phyloP scores from a whole-genome alignment of 2,888 invertebrate species.

The Rosalia funebris region DNA sequence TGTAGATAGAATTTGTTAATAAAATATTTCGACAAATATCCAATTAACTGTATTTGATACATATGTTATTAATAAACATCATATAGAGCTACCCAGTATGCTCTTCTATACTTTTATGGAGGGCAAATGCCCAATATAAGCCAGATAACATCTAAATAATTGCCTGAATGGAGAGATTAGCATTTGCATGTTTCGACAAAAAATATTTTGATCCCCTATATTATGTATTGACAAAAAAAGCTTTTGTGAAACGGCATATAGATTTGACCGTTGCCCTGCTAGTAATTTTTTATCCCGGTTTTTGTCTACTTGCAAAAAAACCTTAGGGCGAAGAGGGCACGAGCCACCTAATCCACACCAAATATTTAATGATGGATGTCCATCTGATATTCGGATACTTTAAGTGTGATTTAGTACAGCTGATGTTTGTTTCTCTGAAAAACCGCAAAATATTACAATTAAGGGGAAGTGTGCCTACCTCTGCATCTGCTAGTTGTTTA shows the following conservation, averaged over 20 bases:
- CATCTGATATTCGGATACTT: conserved; percentile 29
- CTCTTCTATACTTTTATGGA: too few species aligned
- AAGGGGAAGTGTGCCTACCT: conserved; percentile 5
- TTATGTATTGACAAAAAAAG: conserved; percentile 47
- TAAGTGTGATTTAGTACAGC: conserved; percentile 31
- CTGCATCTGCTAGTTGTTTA: conserved; percentile 17
- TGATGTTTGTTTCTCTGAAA: conserved; percentile 33
- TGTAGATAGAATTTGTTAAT: too few species aligned
- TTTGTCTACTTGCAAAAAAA: conserved; percentile 41
- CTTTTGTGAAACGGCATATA: conserved; percentile 49
- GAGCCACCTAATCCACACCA: conserved; percentile 42
- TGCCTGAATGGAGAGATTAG: conserved; percentile 53
- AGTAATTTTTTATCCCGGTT: conserved; percentile 53
- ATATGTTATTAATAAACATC: too few species aligned
- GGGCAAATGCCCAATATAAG: conserved; percentile 23
- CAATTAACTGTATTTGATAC: too few species aligned
- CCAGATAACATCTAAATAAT: conserved; percentile 47
- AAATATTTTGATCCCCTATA: conserved; percentile 56
- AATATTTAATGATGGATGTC: conserved; percentile 46
- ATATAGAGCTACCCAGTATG: too few species aligned
- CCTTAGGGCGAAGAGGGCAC: conserved; percentile 37
- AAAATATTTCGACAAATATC: too few species aligned
- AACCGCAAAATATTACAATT: conserved; percentile 26
- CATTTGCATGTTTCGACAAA: conserved; percentile 52
- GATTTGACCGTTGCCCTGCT: conserved; percentile 60